Base-by-base conservation (phyloP, 2,113 vertebrate genomes). In the Pterophyllum scalare region DNA sequence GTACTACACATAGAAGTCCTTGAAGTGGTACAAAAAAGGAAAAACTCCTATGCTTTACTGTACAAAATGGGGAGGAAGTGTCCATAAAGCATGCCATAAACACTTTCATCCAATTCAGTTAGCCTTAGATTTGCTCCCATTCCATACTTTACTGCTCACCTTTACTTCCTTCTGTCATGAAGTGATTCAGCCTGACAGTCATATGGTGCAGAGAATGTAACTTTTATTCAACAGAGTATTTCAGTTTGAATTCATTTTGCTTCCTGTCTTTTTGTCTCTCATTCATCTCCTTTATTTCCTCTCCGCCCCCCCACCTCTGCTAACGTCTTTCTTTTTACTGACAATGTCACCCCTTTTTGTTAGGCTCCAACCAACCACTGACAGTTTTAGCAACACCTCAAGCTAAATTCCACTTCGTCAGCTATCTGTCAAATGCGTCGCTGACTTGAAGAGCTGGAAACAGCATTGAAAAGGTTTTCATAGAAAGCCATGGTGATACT, bases 361-460 rank as follows among this genome's bases (percentile, higher is more conserved):
- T 49, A 49, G 33, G 59, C 59, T 58, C 75, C 59, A 26, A 59
- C 54, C 19, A 19, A 19, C 13, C 76, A 14, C 56, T 5, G 57
- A 74, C 79, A 17, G 26, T 70, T 87, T 89, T 82, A 88, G 86
- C 76, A 87, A 59, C 89, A 91, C 89, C 87, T 85, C 72, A 12
- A 90, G 88, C 77, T 81, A 40, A 89, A 70, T 61, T 80, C 64
- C 80, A 79, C 35, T 35, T 46, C 3, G 60, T 74, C 56, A 76
- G 59, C 52, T 59, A 22, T 57, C 57, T 24, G 59, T 77, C 72
- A 61, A 54, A 64, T 13, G 54, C 46, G 8, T 43, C 9, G 1
- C 38, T 40, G 58, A 35, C 31, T 31, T 70, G 19, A 54, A 8
- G 22, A 77, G 19, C 2, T 33, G 26, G 24, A 70, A 74, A 35